Evolutionary conservation across 1,140 invertebrate genomes (phyloP), one percentile per base, ranked within the genome.

Genomic region (Atta cephalotes): DNA sequence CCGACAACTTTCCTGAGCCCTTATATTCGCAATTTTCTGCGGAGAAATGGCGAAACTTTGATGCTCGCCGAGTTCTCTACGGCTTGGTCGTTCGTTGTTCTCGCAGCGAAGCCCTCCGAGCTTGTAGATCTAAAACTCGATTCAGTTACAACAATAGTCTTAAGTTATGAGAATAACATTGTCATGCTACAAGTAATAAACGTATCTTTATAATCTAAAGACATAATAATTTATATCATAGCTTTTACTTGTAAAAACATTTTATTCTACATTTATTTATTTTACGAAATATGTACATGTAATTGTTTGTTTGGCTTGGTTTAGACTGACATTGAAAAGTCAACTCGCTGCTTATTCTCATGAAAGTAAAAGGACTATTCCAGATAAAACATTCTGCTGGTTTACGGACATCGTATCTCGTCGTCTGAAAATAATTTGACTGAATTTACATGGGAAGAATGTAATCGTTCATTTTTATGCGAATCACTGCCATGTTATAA

Each of bases 391-490:
- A 7, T 25, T 28, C 21, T 45, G 14, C 28, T 28, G 7, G 9
- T 81, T 71, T 71, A 81, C 35, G 65, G 2, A 1, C 18, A 6
- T 7, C 39, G 45, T 65, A 51, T n/a, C 14, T 58, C 10, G 39
- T 39, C 21, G 66, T 25, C 16, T 49, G 51, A 58, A 81, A 81
- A 81, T 81, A 71, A 81, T 81, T 45, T 21, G 31, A 71, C 49
- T 56, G 16, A n/a, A 70, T 70, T 70, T 39, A 56, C 4, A 70
- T 53, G 51, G 14, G 4, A 58, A 60, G 35, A 81, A 71, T 81
- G 53, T 51, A 81, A 81, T 81, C 31, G 35, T 66, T 81, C 35
- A 81, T 71, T 81, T 71, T 70, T 71, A 81, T 70, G 79, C 21
- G 49, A 53, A 31, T 58, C 51, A 31, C 28, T 35, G 16, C 51